Evolutionary conservation across 1,140 invertebrate genomes (phyloP).

Genomic region (Hydropsyche tenuis): DNA sequence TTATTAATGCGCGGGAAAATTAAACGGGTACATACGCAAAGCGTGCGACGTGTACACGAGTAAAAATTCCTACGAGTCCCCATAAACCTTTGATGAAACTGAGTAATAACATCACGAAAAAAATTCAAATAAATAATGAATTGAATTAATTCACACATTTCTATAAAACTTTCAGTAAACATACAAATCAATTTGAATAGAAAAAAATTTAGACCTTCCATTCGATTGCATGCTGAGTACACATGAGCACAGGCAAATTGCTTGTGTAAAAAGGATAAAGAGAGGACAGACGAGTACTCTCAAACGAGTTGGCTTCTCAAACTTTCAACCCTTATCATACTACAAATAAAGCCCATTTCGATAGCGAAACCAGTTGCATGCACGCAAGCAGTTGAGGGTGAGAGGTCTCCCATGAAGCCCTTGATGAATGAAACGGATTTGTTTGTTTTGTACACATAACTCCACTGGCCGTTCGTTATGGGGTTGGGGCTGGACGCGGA

Average conservation of each 20-base stretch:
- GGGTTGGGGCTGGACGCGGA: background rate
- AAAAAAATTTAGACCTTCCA: background rate
- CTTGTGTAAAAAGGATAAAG: slow-evolving; percentile 29
- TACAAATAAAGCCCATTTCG: background rate
- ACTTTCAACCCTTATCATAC: background rate
- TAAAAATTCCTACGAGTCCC: no score
- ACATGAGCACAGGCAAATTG: slow-evolving; percentile 30
- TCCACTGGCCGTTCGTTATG: background rate
- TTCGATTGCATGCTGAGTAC: background rate
- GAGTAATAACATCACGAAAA: no score
- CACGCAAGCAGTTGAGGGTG: background rate
- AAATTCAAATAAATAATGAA: no score
- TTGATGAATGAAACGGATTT: slow-evolving; percentile 47
- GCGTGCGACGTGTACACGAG: no score
- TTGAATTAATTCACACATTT: no score
- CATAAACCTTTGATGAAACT: no score
- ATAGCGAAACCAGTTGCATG: slow-evolving; percentile 22
- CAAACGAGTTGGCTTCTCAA: background rate
- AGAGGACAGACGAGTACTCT: background rate
- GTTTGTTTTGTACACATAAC: slow-evolving; percentile 38
- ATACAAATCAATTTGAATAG: no score
- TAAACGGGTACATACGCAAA: no score
- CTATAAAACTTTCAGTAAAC: no score
- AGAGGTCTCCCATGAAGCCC: background rate
- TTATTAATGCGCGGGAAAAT: no score